These are phyloP conservation scores for Hydrolagus affinis DNA, from an alignment of 2,113 vertebrate species.

Conservation along the genomic window DNA sequence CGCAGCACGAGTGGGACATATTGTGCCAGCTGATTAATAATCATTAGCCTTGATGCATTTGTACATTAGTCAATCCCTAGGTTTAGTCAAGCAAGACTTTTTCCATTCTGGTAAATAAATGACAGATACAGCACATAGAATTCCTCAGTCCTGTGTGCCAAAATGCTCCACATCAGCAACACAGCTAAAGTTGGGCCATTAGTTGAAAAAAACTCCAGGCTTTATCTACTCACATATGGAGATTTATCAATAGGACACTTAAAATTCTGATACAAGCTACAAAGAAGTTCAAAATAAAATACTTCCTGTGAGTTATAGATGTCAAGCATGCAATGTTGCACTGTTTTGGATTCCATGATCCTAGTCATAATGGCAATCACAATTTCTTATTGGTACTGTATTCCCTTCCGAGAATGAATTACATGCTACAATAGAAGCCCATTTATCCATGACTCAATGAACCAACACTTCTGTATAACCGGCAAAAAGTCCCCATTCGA, in stretches of 20 bases:
- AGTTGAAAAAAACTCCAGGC: neutral
- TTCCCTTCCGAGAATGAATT: too few species aligned
- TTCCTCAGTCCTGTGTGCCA: neutral
- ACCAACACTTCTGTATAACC: too few species aligned
- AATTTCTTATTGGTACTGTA: too few species aligned
- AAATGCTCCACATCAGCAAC: neutral
- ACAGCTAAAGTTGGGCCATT: neutral
- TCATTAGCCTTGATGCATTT: neutral
- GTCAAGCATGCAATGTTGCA: neutral
- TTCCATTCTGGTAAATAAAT: neutral
- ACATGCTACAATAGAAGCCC: too few species aligned
- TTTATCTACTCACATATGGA: neutral
- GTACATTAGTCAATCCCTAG: neutral
- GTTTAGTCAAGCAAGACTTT: neutral
- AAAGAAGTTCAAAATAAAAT: neutral
- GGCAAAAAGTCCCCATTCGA: too few species aligned
- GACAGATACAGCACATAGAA: neutral
- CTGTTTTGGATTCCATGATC: neutral
- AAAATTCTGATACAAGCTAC: neutral
- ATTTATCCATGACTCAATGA: too few species aligned
- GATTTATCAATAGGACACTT: constrained; percentile 3
- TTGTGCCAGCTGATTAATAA: neutral
- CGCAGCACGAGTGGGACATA: neutral
- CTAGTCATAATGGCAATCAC: too few species aligned
- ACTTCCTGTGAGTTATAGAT: neutral